A percentile compares a stretch with the other conserved stretches of the same genome.
These are phyloP conservation scores for Rhyzopertha dominica DNA, from an alignment of 1,140 invertebrate species.

Conservation along the genomic window DNA sequence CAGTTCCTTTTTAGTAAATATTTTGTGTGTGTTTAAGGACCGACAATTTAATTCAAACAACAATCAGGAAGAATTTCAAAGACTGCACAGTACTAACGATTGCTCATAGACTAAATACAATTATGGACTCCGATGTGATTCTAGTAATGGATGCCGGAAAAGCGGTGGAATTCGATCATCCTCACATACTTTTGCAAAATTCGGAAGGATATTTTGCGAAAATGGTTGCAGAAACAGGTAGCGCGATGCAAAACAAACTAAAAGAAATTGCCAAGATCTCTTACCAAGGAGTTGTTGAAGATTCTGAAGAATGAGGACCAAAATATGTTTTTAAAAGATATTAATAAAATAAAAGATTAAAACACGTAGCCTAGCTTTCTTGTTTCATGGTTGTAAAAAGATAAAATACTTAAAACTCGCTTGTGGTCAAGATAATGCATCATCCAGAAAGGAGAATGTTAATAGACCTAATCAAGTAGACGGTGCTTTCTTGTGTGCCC, in stretches of 20 bases:
- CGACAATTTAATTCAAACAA: slow-evolving; percentile 63
- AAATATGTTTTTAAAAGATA: no score
- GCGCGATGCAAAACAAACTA: slow-evolving; percentile 47
- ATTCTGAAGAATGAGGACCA: no score
- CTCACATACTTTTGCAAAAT: slow-evolving; percentile 56
- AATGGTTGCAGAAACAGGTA: slow-evolving; percentile 53
- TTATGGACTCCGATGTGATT: slow-evolving; percentile 73
- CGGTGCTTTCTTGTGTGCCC: no score
- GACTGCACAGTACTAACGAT: slow-evolving; percentile 74
- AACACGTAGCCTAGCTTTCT: no score
- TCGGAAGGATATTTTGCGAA: slow-evolving; percentile 52
- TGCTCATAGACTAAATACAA: slow-evolving; percentile 71
- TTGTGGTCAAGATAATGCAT: no score
- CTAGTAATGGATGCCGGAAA: slow-evolving; percentile 65
- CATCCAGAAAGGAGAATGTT: no score
- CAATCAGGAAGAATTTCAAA: slow-evolving; percentile 62
- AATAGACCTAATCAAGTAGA: no score
- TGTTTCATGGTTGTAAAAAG: no score
- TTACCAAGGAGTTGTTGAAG: no score
- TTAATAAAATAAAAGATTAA: no score
- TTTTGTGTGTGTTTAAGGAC: slow-evolving; percentile 46
- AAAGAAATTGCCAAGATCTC: slow-evolving; percentile 45
- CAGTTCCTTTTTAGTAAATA: background rate
- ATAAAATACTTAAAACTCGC: no score
- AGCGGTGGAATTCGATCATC: slow-evolving; percentile 62